phyloP scores from a whole-genome alignment of 2,797 vertebrate genomes.

The Serranus cabrilla region DNA sequence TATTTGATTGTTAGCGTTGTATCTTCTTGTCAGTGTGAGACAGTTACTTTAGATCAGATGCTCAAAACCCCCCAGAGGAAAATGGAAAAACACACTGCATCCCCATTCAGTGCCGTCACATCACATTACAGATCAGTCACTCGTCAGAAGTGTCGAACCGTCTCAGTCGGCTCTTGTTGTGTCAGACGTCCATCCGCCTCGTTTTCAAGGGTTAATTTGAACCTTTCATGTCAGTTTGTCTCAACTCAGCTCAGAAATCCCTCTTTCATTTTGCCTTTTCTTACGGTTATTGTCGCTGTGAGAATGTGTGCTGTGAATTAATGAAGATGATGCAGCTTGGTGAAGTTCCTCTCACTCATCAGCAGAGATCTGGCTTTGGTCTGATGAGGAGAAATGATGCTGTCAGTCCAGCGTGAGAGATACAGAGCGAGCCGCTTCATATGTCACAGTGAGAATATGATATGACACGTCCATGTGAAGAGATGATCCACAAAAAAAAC shows the following conservation, averaged over 20 bases:
- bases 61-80: slow-evolving; percentile 65
- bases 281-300: slow-evolving; percentile 25
- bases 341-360: slow-evolving; percentile 8
- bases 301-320: slow-evolving; percentile 32
- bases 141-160: slow-evolving; percentile 24
- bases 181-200: slow-evolving; percentile 40
- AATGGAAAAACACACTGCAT: slow-evolving; percentile 48
- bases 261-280: slow-evolving; percentile 25
- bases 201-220: slow-evolving; percentile 33
- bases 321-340: slow-evolving; percentile 31
- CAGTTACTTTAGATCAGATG: slow-evolving; percentile 74
- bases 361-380: slow-evolving; percentile 11
- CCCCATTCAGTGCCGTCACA: slow-evolving; percentile 17
- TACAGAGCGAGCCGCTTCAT: slow-evolving; percentile 10
- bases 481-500: slow-evolving; percentile 14
- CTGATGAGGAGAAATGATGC: slow-evolving; percentile 49
- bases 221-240: slow-evolving; percentile 53
- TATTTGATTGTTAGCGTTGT: slow-evolving; percentile 71
- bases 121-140: slow-evolving; percentile 37
- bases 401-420: slow-evolving; percentile 35
- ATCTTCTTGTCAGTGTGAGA: slow-evolving; percentile 72
- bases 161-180: slow-evolving; percentile 38
- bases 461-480: slow-evolving; percentile 19
- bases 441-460: slow-evolving; percentile 36
- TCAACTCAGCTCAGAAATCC: slow-evolving; percentile 41